These are phyloP conservation scores for Callochromis pleurospilus DNA, from an alignment of 2,113 vertebrate genomes.

Conservation along the genomic window DNA sequence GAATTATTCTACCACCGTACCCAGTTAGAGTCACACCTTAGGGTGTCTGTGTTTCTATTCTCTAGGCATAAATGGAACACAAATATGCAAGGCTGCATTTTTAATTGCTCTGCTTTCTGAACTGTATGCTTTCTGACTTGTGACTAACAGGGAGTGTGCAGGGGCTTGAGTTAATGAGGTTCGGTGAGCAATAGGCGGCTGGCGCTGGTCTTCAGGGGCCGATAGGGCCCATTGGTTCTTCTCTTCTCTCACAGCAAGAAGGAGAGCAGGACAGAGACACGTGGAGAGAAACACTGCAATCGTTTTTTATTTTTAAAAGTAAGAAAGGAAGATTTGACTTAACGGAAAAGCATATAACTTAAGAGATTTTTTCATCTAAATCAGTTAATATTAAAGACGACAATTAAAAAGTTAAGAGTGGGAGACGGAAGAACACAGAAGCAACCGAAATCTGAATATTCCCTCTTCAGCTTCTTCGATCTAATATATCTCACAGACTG, in stretches of 20 bases:
- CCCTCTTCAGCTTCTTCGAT: not conserved
- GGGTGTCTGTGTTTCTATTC: not conserved
- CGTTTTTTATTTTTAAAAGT: not conserved
- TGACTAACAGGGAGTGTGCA: conserved; percentile 39
- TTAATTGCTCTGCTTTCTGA: conserved; percentile 38
- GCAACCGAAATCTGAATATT: not conserved
- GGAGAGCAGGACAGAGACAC: not conserved
- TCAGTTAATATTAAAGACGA: not conserved
- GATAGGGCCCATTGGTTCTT: conserved; percentile 55
- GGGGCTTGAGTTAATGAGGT: conserved; percentile 58
- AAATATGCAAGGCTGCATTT: conserved; percentile 40
- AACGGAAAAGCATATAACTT: not conserved
- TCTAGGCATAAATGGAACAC: not conserved
- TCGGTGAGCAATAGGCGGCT: conserved; percentile 38
- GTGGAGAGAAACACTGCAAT: not conserved
- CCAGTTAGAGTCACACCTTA: not conserved
- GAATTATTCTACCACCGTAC: not conserved
- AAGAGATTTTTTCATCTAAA: not conserved
- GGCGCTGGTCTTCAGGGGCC: conserved; percentile 47
- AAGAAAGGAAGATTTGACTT: not conserved
- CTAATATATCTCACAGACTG: not conserved
- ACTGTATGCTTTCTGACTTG: conserved; percentile 60
- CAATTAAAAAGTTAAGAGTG: not conserved
- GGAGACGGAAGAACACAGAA: not conserved
- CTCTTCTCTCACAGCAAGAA: conserved; percentile 13